Evolutionary conservation across 2,113 vertebrate genomes (phyloP).

Genomic region (Oryzias melastigma): DNA sequence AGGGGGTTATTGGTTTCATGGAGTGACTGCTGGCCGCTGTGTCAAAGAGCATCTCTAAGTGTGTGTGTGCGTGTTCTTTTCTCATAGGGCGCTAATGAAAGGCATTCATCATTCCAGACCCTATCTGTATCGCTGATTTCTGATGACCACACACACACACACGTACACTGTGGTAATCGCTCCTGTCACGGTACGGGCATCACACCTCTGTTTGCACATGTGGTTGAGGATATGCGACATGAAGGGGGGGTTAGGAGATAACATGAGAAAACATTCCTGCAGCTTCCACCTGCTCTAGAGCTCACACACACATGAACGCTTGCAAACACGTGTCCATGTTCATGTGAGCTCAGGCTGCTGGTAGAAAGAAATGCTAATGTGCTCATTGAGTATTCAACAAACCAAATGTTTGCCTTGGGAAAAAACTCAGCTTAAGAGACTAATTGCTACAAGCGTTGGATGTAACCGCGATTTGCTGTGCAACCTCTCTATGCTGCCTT

Average conservation of each 20-base stretch:
- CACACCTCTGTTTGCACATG: constrained; percentile 25
- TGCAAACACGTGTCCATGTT: constrained; percentile 20
- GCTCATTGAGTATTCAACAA: constrained; percentile 74
- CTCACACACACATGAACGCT: constrained; percentile 26
- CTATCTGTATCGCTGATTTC: constrained; percentile 59
- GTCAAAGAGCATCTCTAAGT: constrained; percentile 54
- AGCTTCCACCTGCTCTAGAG: constrained; percentile 44
- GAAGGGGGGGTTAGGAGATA: constrained; percentile 55
- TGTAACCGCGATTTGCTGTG: constrained; percentile 47
- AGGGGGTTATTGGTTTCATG: constrained; percentile 88
- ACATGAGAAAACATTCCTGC: constrained; percentile 66
- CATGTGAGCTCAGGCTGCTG: constrained; percentile 27
- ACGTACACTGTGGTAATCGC: constrained; percentile 43
- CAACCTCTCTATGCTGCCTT: constrained; percentile 21
- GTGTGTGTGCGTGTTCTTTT: constrained; percentile 31
- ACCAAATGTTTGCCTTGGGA: constrained; percentile 71
- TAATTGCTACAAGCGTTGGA: constrained; percentile 68
- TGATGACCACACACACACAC: constrained; percentile 41
- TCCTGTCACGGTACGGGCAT: constrained; percentile 41
- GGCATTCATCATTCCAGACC: constrained; percentile 69
- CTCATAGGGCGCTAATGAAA: constrained; percentile 66
- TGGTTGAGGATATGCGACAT: constrained; percentile 42
- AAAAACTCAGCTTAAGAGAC: constrained; percentile 62
- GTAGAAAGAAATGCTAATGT: constrained; percentile 72
- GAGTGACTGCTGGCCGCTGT: constrained; percentile 77